Conservation (phyloP, 2,797 vertebrate species). For the Takifugu rubripes region DNA sequence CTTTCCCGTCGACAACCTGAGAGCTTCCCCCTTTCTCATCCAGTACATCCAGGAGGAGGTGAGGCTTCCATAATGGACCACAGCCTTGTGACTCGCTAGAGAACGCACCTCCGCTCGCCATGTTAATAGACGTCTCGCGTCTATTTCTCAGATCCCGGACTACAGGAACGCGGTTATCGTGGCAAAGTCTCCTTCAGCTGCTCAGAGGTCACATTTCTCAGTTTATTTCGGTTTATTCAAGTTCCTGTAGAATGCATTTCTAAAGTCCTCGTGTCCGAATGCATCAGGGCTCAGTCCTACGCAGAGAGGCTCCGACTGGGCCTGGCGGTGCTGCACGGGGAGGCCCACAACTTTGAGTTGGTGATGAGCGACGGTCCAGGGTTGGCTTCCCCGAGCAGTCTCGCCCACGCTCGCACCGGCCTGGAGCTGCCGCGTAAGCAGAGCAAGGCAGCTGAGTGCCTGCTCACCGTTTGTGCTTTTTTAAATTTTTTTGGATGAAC, state of each 20-base stretch:
- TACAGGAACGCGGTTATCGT: constrained; percentile 98
- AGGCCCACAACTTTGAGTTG: constrained; percentile 88
- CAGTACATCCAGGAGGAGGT: constrained; percentile 99
- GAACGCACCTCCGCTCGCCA: too few relatives aligned
- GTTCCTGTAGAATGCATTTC: too few relatives aligned
- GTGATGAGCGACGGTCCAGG: constrained; percentile 93
- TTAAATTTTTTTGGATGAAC: background rate
- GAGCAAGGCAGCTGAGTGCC: too few relatives aligned
- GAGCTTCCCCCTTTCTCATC: constrained; percentile 95
- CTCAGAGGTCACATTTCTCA: constrained; percentile 84
- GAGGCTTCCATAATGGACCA: constrained; percentile 22
- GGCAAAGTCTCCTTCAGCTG: constrained; percentile 94
- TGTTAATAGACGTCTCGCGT: too few relatives aligned
- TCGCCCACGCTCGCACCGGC: constrained; percentile 84
- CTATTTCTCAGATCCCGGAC: constrained; percentile 84
- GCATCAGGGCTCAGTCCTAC: constrained; percentile 89
- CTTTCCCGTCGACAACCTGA: constrained; percentile 96
- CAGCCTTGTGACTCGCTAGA: too few relatives aligned
- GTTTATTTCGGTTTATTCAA: background rate
- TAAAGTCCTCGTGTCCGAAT: constrained; percentile 13
- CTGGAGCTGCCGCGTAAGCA: constrained; percentile 93
- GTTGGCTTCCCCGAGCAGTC: constrained; percentile 87
- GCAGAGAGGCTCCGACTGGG: constrained; percentile 93
- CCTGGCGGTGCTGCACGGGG: constrained; percentile 92
- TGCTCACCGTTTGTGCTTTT: background rate